Evolutionary conservation across 2,113 vertebrate species (phyloP).

Genomic region (Elachura formosa): DNA sequence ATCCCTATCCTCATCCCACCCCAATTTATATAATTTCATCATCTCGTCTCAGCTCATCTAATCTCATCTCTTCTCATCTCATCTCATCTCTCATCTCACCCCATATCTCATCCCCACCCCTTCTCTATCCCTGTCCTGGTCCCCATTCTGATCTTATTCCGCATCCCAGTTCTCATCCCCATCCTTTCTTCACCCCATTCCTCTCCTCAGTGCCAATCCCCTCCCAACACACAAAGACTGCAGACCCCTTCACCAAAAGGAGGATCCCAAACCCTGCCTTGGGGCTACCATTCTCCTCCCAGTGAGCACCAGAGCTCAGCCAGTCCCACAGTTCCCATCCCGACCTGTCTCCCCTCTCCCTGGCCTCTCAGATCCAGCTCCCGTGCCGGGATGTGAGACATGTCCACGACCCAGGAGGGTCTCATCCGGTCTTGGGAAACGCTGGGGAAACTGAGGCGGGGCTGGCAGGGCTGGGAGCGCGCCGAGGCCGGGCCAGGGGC

Average conservation of each 20-base stretch:
- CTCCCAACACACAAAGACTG: neutral
- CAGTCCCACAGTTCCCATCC: neutral
- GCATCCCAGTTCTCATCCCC: neutral
- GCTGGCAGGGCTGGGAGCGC: neutral
- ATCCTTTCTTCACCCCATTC: neutral
- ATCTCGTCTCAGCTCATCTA: neutral
- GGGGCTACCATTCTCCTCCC: neutral
- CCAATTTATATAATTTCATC: no score
- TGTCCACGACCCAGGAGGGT: accelerated
- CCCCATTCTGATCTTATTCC: neutral
- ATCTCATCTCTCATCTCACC: neutral
- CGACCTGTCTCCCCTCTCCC: neutral
- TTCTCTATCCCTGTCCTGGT: accelerated
- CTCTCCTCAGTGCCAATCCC: neutral
- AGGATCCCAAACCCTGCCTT: neutral
- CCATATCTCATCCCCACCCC: neutral
- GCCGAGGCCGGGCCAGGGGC: neutral
- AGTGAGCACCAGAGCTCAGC: neutral
- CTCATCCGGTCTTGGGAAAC: neutral
- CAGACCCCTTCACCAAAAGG: neutral
- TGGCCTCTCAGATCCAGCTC: neutral
- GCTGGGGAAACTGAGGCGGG: neutral
- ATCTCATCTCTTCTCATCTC: neutral
- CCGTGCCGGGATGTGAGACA: accelerated
- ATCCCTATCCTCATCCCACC: neutral